Conservation (phyloP, 2,797 vertebrate genomes). For the Staurois parvus region DNA sequence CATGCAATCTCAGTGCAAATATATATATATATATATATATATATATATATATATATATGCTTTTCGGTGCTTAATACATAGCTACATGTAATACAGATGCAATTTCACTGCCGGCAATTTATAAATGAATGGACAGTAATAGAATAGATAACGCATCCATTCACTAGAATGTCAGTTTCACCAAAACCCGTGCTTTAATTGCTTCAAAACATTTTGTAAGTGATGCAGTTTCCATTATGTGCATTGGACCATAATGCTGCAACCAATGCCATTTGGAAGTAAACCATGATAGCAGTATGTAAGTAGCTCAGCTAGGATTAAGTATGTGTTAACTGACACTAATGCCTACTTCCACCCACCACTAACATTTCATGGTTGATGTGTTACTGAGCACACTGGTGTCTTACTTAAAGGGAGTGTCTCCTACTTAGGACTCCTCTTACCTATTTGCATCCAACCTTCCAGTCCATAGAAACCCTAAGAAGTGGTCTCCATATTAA, state of each 20-base stretch:
- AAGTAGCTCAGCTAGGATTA: not conserved
- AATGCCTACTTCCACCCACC: not conserved
- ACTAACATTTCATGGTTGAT: not conserved
- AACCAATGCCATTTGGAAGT: not conserved
- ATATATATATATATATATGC: too few relatives aligned
- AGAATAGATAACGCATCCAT: not conserved
- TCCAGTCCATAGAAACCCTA: too few relatives aligned
- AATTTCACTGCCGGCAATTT: not conserved
- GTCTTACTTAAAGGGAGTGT: too few relatives aligned
- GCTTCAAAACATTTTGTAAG: not conserved
- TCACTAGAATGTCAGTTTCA: constrained; percentile 7
- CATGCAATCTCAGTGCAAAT: not conserved
- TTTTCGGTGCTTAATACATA: too few relatives aligned
- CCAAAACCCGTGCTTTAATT: constrained; percentile 4
- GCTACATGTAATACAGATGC: too few relatives aligned
- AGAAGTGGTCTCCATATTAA: too few relatives aligned
- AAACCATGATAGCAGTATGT: not conserved
- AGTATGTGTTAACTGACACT: not conserved
- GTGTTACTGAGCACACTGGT: not conserved
- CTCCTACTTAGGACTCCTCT: too few relatives aligned
- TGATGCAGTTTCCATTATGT: not conserved
- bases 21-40: too few relatives aligned
- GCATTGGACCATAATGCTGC: not conserved
- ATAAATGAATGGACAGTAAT: not conserved
- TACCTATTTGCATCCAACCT: too few relatives aligned